phyloP scores from a whole-genome alignment of 2,888 invertebrate species.

The Cosmopolites sordidus region DNA sequence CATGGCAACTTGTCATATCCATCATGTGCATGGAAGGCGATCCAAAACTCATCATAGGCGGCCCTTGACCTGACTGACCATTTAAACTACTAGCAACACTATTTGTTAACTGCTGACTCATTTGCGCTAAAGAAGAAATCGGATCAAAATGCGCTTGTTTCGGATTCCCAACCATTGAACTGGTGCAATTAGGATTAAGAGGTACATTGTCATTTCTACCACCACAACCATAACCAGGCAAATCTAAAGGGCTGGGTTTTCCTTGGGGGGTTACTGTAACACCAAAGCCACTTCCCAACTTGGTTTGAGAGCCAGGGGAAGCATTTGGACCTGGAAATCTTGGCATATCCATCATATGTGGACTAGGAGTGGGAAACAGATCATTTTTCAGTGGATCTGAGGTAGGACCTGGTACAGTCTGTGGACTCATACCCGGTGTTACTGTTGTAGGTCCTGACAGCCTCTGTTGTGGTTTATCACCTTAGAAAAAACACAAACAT shows the following conservation, averaged over 20 bases:
- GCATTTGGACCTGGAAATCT: slow-evolving; percentile 51
- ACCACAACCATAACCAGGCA: slow-evolving; percentile 48
- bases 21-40: slow-evolving; percentile 52
- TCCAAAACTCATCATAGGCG: slow-evolving; percentile 55
- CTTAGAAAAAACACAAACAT: slow-evolving; percentile 30
- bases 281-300: slow-evolving; percentile 47
- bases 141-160: slow-evolving; percentile 81
- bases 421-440: slow-evolving; percentile 45
- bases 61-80: slow-evolving; percentile 51
- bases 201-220: slow-evolving; percentile 57
- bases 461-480: slow-evolving; percentile 43
- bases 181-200: slow-evolving; percentile 61
- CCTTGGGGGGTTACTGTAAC: slow-evolving; percentile 48
- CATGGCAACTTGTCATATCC: slow-evolving; percentile 47
- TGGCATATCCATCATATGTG: slow-evolving; percentile 50
- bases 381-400: slow-evolving; percentile 46
- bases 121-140: slow-evolving; percentile 88
- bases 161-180: slow-evolving; percentile 54
- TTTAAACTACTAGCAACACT: slow-evolving; percentile 61
- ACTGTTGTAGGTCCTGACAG: slow-evolving; percentile 40
- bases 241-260: slow-evolving; percentile 43
- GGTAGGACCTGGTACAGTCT: slow-evolving; percentile 45
- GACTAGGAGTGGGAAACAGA: slow-evolving; percentile 45
- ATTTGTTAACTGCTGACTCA: slow-evolving; percentile 88
- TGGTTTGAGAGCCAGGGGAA: slow-evolving; percentile 42